Base-by-base conservation (phyloP, 1,140 invertebrate genomes). In the Zaprionus capensis region DNA sequence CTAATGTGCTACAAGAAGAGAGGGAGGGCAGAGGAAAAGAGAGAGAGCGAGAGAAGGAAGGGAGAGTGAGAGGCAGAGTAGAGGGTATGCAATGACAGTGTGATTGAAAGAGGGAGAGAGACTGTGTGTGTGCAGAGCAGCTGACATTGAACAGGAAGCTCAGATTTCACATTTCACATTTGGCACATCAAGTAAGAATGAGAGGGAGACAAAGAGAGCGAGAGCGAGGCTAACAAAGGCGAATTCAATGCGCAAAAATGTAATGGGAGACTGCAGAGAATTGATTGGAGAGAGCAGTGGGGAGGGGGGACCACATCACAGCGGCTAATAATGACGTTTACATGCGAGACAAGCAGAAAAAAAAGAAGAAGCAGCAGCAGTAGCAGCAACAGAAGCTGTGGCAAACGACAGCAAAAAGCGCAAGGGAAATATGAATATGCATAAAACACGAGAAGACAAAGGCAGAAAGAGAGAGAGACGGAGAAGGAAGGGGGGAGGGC, bases 81-180 rank as follows among this genome's bases (percentile, higher is more conserved):
- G 17, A 55, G 28, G 53, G 53, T 24, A 66, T 17, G 26, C 51
- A 41, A 12, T 66, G 28, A 11, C 15, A 49, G 41, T 62, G 41
- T 20, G n/a, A 7, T 2, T 9, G 44, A 20, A 2, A 46, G 15
- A 11, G 41, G 6, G 5, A 28, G 41, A n/a, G 55, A 61, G 51
- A 46, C 46, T 63, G 41, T 80, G 62, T 51, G 46, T 72, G 68
- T 65, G 22, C 26, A 4, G 53, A 15, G 14, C 17, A 56, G 12
- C 34, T 71, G 85, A 67, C 84, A 88, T 88, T 88, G 84, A 85
- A 90, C 78, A 88, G 85, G 85, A 88, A 90, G 81, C 85, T 88
- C 85, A 65, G 76, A 85, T 88, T 88, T 88, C 84, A 85, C 61
- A 70, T 68, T 74, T 63, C 44, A 86, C 68, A 87, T 88, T 71